Conservation (phyloP, 2,888 invertebrate genomes). For the Ophion obscuratus region DNA sequence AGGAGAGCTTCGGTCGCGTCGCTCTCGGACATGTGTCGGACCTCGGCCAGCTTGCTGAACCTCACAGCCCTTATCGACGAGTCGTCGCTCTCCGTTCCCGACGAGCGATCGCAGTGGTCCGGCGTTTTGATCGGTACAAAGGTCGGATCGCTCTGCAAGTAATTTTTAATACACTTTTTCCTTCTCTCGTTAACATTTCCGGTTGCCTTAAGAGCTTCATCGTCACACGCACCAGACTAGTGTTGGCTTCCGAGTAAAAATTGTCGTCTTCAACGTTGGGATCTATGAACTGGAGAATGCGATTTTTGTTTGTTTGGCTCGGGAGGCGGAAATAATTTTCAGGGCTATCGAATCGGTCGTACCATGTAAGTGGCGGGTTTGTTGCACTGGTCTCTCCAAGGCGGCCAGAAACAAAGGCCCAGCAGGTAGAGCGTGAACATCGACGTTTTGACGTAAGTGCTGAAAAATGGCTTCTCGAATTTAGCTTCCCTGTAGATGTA, state of each 20-base stretch:
- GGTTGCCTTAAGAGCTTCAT: background rate
- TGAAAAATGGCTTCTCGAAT: constrained; percentile 97
- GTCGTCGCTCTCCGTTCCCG: constrained; percentile 94
- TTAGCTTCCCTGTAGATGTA: constrained; percentile 93
- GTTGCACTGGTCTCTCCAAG: constrained; percentile 95
- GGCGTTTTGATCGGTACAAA: constrained; percentile 95
- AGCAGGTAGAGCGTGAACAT: constrained; percentile 96
- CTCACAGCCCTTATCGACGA: constrained; percentile 94
- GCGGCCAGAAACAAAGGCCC: constrained; percentile 94
- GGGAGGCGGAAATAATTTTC: background rate
- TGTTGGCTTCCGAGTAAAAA: constrained; percentile 89
- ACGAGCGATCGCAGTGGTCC: constrained; percentile 88
- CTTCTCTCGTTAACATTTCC: background rate
- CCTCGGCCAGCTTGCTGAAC: constrained; percentile 96
- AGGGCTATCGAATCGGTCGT: constrained; percentile 63
- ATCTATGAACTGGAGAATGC: constrained; percentile 87
- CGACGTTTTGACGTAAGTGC: constrained; percentile 97
- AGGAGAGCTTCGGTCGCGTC: constrained; percentile 97
- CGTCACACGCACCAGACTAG: constrained; percentile 87
- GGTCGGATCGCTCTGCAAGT: constrained; percentile 92
- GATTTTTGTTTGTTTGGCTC: constrained; percentile 34
- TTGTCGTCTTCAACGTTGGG: constrained; percentile 92
- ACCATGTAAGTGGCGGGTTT: constrained; percentile 90
- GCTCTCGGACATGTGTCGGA: constrained; percentile 94
- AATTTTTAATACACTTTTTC: constrained; percentile 43